Evolutionary conservation across 2,113 vertebrate species (phyloP).

Genomic region (Cyprinodon tularosa): DNA sequence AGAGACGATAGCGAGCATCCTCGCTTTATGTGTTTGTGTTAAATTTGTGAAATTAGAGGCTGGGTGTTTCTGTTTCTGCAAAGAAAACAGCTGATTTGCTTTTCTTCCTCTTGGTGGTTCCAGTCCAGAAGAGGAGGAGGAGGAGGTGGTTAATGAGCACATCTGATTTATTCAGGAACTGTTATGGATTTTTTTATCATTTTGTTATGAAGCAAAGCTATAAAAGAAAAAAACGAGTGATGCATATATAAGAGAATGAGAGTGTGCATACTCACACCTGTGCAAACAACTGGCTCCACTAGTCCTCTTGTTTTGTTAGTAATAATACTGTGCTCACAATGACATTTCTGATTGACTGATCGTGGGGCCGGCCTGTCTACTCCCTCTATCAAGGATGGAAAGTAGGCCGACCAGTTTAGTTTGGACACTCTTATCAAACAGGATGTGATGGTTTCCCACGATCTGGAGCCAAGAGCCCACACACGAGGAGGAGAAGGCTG

Average conservation of each 20-base stretch:
- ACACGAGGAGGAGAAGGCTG: slow-evolving; percentile 11
- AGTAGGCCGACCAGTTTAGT: slow-evolving; percentile 61
- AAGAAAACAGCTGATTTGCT: neutral
- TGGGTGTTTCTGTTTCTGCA: slow-evolving; percentile 5
- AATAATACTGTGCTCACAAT: slow-evolving; percentile 72
- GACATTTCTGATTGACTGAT: slow-evolving; percentile 76
- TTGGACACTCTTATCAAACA: slow-evolving; percentile 82
- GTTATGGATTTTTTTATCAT: neutral
- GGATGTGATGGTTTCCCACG: slow-evolving; percentile 73
- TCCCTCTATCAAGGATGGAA: slow-evolving; percentile 53
- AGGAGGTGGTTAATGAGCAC: slow-evolving; percentile 8
- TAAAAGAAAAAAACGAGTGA: neutral
- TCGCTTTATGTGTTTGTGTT: slow-evolving; percentile 58
- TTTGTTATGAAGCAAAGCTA: neutral
- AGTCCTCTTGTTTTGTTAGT: slow-evolving; percentile 73
- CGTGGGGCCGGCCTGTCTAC: slow-evolving; percentile 62
- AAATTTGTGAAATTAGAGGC: slow-evolving; percentile 57
- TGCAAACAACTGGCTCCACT: slow-evolving; percentile 77
- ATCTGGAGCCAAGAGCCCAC: slow-evolving; percentile 20
- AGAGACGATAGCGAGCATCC: slow-evolving; percentile 52
- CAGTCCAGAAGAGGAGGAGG: slow-evolving; percentile 3
- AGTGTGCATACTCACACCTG: slow-evolving; percentile 85
- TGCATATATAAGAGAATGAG: slow-evolving; percentile 8
- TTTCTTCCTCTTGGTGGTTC: neutral
- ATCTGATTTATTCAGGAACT: neutral